Conservation (phyloP, 2,888 invertebrate genomes). For the Tribolium freemani region DNA sequence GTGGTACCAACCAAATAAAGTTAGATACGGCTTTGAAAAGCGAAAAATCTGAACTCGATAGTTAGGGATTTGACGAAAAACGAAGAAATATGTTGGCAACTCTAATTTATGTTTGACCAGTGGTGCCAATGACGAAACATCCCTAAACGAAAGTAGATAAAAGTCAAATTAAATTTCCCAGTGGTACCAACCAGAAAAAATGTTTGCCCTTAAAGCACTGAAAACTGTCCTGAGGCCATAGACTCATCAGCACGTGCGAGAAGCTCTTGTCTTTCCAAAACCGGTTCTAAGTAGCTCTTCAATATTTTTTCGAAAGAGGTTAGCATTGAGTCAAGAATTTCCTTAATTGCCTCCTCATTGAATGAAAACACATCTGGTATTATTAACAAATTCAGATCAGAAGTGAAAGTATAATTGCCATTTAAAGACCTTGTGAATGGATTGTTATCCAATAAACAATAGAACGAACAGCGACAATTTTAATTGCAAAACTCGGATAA, state of each 20-base stretch:
- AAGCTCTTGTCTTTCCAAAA: not conserved
- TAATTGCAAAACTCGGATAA: not conserved
- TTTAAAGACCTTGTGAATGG: constrained; percentile 29
- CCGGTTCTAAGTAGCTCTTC: not conserved
- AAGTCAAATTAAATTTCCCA: too few species aligned
- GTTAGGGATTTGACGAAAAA: not conserved
- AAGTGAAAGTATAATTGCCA: constrained; percentile 31
- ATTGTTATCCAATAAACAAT: not conserved
- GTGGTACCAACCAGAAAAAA: too few species aligned
- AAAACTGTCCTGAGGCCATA: too few species aligned
- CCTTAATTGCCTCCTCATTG: constrained; percentile 17
- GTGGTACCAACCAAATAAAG: not conserved
- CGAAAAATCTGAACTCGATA: not conserved
- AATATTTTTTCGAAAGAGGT: not conserved
- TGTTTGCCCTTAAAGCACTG: too few species aligned
- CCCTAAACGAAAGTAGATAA: too few species aligned
- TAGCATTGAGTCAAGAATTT: not conserved
- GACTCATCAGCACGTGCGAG: not conserved
- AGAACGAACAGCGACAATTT: not conserved
- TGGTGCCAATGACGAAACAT: too few species aligned
- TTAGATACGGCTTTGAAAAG: not conserved
- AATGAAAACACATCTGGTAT: constrained; percentile 23
- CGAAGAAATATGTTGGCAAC: too few species aligned
- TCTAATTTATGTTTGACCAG: too few species aligned
- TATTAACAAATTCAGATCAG: constrained; percentile 23